Base-by-base conservation (phyloP, 2,113 vertebrate species). In the Dicentrarchus labrax region DNA sequence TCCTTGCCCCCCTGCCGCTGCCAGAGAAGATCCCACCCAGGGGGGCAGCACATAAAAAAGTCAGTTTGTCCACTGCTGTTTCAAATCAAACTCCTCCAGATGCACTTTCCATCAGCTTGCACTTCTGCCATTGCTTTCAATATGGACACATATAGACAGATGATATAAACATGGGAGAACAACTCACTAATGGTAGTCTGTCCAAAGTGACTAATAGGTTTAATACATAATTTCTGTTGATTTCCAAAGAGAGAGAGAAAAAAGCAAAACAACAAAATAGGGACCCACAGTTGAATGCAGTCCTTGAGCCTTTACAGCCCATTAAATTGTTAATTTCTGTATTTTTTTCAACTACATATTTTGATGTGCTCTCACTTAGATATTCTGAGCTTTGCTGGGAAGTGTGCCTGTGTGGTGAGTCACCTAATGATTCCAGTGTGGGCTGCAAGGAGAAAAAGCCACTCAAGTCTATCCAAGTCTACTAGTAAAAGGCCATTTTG, bases 391-490 rank as follows among this genome's bases (percentile, higher is more conserved):
- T 90, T 72, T 79, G 50, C 78, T 66, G 66, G 70, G 70, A 82
- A 73, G 39, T 80, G 65, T 73, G 88, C 76, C 78, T 71, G 65
- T 72, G 70, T 72, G 76, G 81, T 94, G 92, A 94, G 83, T 93
- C 92, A 93, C 88, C 77, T 91, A 92, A 91, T 92, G 89, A 86
- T 88, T 89, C 61, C 78, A 91, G 86, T 11, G 80, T 84, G 87
- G 88, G 91, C 77, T 84, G 81, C 53, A 73, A 82, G 75, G 71
- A 80, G 76, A 85, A 74, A 90, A 80, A 83, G 85, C 64, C 82
- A 77, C 83, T 92, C 61, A 78, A 90, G 84, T 82, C 75, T 73
- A 19, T 87, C n/a, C 69, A 85, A 85, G 70, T 80, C 43, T 64
- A 76, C 61, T 83, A 59, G 65, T 77, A 74, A 79, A 83, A 80